phyloP scores from a whole-genome alignment of 2,888 invertebrate species.

The Caenorhabditis sp. region DNA sequence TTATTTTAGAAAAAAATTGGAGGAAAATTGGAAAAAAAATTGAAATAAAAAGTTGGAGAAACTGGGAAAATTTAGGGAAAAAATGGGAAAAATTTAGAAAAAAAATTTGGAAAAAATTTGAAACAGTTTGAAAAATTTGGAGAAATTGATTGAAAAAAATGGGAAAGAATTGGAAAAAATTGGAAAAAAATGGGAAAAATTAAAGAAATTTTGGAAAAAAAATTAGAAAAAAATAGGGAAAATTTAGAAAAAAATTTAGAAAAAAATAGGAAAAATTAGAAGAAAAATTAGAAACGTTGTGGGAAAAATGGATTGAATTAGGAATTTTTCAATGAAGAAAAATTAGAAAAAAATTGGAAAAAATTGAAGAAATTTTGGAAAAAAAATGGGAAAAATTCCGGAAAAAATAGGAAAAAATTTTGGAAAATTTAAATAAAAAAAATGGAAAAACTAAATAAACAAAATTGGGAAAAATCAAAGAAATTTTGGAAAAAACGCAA shows the following conservation, averaged over 20 bases:
- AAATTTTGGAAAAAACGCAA: too few species aligned
- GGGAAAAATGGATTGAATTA: neutral
- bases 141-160: neutral
- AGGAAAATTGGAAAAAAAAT: neutral
- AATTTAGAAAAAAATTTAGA: neutral
- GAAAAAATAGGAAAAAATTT: neutral
- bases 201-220: slow-evolving; percentile 6
- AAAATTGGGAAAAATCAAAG: too few species aligned
- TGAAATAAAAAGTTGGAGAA: neutral
- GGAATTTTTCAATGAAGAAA: neutral
- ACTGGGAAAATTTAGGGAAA: too few species aligned
- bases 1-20: neutral
- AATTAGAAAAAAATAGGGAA: neutral
- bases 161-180: too few species aligned
- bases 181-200: too few species aligned
- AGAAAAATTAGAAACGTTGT: neutral
- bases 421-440: neutral
- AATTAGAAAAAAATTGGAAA: too few species aligned
- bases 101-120: neutral
- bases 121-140: neutral
- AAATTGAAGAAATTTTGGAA: neutral
- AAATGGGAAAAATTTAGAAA: neutral
- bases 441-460: too few species aligned
- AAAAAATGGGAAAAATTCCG: neutral
- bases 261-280: neutral